phyloP scores from a whole-genome alignment of 2,113 vertebrate species.

The Odontesthes bonariensis region DNA sequence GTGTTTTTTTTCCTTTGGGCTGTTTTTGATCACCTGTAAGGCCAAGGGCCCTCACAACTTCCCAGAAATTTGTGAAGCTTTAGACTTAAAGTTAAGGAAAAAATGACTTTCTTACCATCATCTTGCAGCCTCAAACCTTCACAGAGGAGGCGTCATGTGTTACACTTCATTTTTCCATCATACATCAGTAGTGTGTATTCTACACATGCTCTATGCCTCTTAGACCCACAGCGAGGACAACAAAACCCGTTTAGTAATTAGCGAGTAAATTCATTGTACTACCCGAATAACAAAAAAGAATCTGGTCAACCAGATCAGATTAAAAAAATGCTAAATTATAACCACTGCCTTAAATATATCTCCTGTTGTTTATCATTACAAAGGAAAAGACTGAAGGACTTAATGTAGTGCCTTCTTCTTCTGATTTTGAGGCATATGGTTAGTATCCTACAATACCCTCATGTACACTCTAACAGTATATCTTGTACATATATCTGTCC shows the following conservation, averaged over 20 bases:
- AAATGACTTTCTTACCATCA: constrained; percentile 57
- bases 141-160: constrained; percentile 30
- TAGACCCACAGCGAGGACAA: constrained; percentile 28
- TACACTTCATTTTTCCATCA: constrained; percentile 18
- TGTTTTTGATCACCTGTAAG: constrained; percentile 55
- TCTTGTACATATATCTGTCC: constrained; percentile 67
- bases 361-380: constrained; percentile 52
- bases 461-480: constrained; percentile 51
- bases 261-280: constrained; percentile 49
- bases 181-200: constrained; percentile 44
- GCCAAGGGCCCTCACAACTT: constrained; percentile 46
- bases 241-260: constrained; percentile 50
- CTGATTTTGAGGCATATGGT: constrained; percentile 67
- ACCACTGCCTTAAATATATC: constrained; percentile 81
- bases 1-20: constrained; percentile 52
- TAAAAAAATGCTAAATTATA: constrained; percentile 44
- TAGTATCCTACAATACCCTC: constrained; percentile 62
- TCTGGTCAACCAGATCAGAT: constrained; percentile 13
- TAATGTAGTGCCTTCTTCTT: constrained; percentile 71
- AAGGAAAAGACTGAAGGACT: constrained; percentile 73
- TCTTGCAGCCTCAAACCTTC: constrained; percentile 61
- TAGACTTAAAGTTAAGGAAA: constrained; percentile 29
- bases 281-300: constrained; percentile 45
- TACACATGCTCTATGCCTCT: constrained; percentile 39
- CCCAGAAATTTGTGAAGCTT: constrained; percentile 57